A percentile compares a stretch with the other conserved stretches of the same genome.
These are phyloP conservation scores for Scaeva pyrastri DNA, from an alignment of 2,888 invertebrate species.

Conservation along the genomic window DNA sequence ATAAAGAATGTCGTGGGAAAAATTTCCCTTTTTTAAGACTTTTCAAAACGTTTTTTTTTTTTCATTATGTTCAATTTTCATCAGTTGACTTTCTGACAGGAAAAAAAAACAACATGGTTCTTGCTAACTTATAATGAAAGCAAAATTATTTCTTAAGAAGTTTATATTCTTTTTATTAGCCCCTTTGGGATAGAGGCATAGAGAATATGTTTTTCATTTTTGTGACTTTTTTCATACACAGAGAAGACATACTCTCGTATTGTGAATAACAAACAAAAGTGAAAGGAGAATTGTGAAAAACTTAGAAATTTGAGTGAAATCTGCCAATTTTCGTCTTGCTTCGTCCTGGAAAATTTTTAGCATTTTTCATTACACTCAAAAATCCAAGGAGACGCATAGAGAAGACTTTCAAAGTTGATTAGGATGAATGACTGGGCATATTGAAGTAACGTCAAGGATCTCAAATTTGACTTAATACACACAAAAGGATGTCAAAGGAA, in stretches of 20 bases:
- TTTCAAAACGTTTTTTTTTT: neutral
- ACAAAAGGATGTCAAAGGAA: neutral
- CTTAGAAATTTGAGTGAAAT: conserved; percentile 1
- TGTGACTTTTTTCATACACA: neutral
- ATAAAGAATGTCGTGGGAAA: neutral
- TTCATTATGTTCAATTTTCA: neutral
- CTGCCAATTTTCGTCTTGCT: neutral
- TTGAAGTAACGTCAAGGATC: neutral
- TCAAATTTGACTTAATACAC: neutral
- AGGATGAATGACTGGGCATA: conserved; percentile 2
- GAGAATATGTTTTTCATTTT: neutral
- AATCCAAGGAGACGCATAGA: neutral
- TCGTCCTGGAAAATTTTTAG: neutral
- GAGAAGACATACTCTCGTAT: no score
- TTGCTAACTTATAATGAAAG: conserved; percentile 10
- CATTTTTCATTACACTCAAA: neutral
- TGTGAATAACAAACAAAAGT: neutral
- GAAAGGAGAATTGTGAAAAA: neutral
- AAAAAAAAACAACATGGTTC: neutral
- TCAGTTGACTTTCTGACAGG: neutral
- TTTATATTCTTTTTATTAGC: neutral
- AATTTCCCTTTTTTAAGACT: neutral
- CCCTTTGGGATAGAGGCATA: conserved; percentile 1
- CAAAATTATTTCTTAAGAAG: neutral
- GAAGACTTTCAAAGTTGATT: neutral